Evolutionary conservation across 2,113 vertebrate species (phyloP), one percentile per base, ranked within the genome.

Genomic region (Alexandromys fortis): DNA sequence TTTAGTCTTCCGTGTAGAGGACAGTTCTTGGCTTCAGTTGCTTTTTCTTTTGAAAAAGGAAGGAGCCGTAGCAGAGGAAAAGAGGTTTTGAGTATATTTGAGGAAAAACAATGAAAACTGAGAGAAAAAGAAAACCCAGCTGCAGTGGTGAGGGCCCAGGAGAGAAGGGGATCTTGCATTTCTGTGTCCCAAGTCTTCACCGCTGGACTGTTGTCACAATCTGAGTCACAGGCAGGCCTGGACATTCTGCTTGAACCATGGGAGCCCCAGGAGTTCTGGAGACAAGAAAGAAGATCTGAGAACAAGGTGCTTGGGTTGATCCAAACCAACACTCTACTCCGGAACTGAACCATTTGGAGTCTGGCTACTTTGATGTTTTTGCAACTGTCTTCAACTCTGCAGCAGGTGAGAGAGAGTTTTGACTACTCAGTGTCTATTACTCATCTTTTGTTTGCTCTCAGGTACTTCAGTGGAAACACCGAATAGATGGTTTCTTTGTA

Each of bases 161-260:
- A 28, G 16, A 38, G 63, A 52, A 28, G 30, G 38, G 61, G 17
- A 30, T 13, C 49, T 38, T 10, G 17, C 83, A 3, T 52, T 70
- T 45, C 22, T 58, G 4, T 30, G 58, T 52, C 38, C 33, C 21
- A 24, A 1, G n/a, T 87, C 79, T 63, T 35, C 13, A 17, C 17
- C 0, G 14, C 3, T 47, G 3, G n/a, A 16, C 42, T 11, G 0
- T 30, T 65, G 10, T 58, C 42, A 16, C 5, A 1, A 1, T 16
- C 28, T 79, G 49, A 12, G 38, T 26, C 47, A 49, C 0, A 0
- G 21, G 12, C 5, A 70, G 77, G 92, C 63, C 19, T 10, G 12
- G 11, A 81, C 10, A 7, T 45, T 38, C 22, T 8, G 22, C 63
- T 68, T 22, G 1, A 61, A 70, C 9, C 63, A 67, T 45, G 42